Base-by-base conservation (phyloP, 1,140 invertebrate species). In the Solenopsis fugax region DNA sequence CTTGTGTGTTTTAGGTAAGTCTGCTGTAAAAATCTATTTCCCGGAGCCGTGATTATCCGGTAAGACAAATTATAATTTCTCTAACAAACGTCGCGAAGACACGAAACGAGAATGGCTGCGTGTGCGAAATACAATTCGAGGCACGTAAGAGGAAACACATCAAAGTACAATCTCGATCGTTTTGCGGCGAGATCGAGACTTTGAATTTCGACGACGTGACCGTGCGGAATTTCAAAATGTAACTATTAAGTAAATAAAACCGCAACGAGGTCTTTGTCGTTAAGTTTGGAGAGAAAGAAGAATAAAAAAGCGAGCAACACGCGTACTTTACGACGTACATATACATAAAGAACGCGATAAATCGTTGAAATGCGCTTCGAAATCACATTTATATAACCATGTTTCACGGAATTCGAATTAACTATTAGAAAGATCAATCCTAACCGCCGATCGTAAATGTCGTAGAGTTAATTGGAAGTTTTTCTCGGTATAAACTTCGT, bases 111-210 rank as follows among this genome's bases (percentile, higher is more conserved):
- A 34, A 73, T 12, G 7, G 41, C 41, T 73, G 78, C 78, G 52
- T 58, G 78, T 29, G n/a, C 78, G 50, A 82, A 73, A 56, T 75
- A 75, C 80, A 37, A 84, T 84, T 84, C 80, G 69, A 60, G 34
- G 80, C 69, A 84, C 80, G 80, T 84, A 84, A 84, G 80, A 24
- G 69, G 80, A 84, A 84, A 75, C 80, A 75, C 80, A 84, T 84
- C 69, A 75, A 73, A 84, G 80, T 60, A 60, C 69, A 84, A 84
- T 84, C 80, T 84, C 80, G 80, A 84, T 84, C 80, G 80, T 84
- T 84, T 73, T 9, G 67, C 69, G 54, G 69, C 54, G 69, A 37
- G 69, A 84, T 75, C 41, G 80, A 75, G 80, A 73, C 80, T 84
- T 84, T 73, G 80, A 84, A 84, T 84, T 84, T 84, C 80, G 54